Evolutionary conservation across 1,140 invertebrate species (phyloP).

Genomic region (Hypothenemus hampei): DNA sequence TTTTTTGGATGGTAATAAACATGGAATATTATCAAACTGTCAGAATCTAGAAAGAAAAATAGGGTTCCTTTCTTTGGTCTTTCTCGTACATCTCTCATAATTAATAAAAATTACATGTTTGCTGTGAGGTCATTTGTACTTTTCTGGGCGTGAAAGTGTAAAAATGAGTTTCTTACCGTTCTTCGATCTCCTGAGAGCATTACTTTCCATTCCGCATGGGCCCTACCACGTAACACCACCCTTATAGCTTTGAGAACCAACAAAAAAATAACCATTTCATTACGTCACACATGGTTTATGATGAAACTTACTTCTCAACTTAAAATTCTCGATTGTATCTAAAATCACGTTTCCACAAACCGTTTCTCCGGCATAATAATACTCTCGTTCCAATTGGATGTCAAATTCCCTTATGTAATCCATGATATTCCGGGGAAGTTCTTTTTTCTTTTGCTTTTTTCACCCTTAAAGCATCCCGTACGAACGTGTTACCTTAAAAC

Average conservation of each 20-base stretch:
- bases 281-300: neutral
- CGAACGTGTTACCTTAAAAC: neutral
- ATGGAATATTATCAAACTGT: too few species aligned
- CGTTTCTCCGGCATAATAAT: conserved; percentile 72
- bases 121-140: too few species aligned
- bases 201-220: conserved; percentile 79
- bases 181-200: conserved; percentile 69
- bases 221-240: conserved; percentile 69
- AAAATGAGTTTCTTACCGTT: conserved; percentile 54
- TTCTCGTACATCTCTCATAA: too few species aligned
- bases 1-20: too few species aligned
- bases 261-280: neutral
- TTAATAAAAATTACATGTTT: too few species aligned
- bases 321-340: conserved; percentile 72
- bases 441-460: neutral
- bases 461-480: too few species aligned
- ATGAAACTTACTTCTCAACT: conserved; percentile 61
- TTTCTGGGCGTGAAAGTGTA: too few species aligned
- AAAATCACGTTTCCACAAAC: conserved; percentile 66
- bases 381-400: conserved; percentile 69
- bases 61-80: too few species aligned
- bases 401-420: conserved; percentile 78
- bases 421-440: too few species aligned
- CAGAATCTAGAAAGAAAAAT: too few species aligned
- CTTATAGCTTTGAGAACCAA: conserved; percentile 60